phyloP scores from a whole-genome alignment of 2,113 vertebrate genomes.

The Crotalus tigris region DNA sequence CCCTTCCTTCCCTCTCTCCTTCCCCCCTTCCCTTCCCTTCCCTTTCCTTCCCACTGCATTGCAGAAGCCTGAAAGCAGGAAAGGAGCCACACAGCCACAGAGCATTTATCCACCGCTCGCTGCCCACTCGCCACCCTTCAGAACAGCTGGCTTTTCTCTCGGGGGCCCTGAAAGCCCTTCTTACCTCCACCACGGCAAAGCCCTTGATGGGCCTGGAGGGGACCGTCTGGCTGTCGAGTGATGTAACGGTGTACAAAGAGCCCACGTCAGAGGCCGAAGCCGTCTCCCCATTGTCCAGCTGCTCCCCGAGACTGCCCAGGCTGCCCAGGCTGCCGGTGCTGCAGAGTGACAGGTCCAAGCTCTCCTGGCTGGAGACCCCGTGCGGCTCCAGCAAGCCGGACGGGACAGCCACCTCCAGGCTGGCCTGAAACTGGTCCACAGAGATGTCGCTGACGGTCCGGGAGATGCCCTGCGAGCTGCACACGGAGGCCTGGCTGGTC shows the following conservation, averaged over 20 bases:
- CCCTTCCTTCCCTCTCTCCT: no score
- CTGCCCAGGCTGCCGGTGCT: conserved; percentile 93
- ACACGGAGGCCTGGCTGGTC: conserved; percentile 91
- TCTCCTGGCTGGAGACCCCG: conserved; percentile 93
- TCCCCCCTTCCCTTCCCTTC: accelerated
- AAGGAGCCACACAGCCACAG: not conserved
- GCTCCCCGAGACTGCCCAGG: conserved; percentile 89
- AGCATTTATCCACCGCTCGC: no score
- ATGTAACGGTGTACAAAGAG: conserved; percentile 86
- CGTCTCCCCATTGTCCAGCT: conserved; percentile 81
- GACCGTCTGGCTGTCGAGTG: conserved; percentile 81
- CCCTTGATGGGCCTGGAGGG: conserved; percentile 87
- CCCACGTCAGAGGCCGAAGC: conserved; percentile 82
- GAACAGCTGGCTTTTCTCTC: not conserved
- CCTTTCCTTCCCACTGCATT: no score
- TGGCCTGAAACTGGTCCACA: conserved; percentile 75
- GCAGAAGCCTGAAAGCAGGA: not conserved
- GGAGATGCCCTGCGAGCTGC: conserved; percentile 90
- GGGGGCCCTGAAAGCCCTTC: accelerated
- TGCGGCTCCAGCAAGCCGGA: conserved; percentile 79
- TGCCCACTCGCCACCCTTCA: no score
- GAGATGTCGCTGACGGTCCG: conserved; percentile 87
- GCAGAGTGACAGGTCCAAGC: conserved; percentile 89
- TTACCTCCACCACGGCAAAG: conserved; percentile 96
- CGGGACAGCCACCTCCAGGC: conserved; percentile 74